These are phyloP conservation scores for Bergia puertoricense DNA, from an alignment of 92 coral and sea anemone species.

Conservation along the genomic window DNA sequence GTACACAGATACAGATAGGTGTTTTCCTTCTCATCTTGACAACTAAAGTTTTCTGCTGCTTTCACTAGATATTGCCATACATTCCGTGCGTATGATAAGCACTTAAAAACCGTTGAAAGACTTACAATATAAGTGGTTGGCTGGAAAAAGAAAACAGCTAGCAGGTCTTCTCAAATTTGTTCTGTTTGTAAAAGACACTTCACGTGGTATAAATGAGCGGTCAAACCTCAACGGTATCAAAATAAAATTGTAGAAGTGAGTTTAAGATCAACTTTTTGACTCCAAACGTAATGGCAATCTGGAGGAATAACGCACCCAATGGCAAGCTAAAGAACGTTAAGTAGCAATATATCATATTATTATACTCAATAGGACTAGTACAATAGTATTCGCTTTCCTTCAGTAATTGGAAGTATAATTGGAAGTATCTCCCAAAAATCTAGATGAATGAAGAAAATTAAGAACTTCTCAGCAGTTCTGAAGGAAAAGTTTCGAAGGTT, in stretches of 20 bases:
- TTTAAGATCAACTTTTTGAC: neutral
- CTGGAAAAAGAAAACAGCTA: conserved; percentile 14
- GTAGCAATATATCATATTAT: neutral
- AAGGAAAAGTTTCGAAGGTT: too few species aligned
- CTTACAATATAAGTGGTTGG: conserved; percentile 13
- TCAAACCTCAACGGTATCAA: neutral
- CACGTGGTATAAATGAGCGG: neutral
- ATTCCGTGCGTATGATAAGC: conserved; percentile 17
- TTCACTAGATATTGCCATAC: conserved; percentile 10
- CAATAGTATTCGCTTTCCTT: neutral
- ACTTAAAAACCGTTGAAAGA: conserved; percentile 33
- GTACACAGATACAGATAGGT: neutral
- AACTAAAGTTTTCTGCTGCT: neutral
- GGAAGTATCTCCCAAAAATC: too few species aligned
- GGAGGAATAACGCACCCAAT: neutral
- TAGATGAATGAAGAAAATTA: too few species aligned
- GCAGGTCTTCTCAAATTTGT: conserved; percentile 20
- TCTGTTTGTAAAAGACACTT: neutral
- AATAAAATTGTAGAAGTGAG: neutral
- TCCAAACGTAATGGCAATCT: neutral
- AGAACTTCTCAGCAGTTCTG: too few species aligned
- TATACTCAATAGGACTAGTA: neutral
- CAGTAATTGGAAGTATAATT: neutral
- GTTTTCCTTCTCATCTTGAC: neutral
- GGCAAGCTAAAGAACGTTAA: neutral